Conservation (phyloP, 2,113 vertebrate genomes). For the Festucalex cinctus region DNA sequence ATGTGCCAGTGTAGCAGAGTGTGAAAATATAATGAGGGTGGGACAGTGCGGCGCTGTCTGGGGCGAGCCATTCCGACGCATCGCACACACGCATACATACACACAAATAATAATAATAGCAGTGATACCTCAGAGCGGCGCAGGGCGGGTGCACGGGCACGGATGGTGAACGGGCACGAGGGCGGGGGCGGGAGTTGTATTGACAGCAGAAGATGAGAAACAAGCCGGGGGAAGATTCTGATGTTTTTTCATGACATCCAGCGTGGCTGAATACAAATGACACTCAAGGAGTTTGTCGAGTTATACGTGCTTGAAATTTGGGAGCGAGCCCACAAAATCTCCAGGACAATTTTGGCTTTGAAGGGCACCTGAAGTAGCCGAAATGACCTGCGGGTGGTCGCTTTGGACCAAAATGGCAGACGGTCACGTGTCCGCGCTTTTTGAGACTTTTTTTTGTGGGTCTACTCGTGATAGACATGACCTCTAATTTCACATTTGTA, state of each 20-base stretch:
- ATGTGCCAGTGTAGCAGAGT: constrained; percentile 52
- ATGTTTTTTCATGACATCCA: not conserved
- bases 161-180: not conserved
- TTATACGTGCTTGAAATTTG: not conserved
- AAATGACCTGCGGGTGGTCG: no score
- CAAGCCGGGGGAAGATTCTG: not conserved
- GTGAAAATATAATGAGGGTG: constrained; percentile 73
- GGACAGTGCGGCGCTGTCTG: constrained; percentile 58
- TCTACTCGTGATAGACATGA: not conserved
- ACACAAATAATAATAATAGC: not conserved
- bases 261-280: not conserved
- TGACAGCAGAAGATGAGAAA: not conserved
- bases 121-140: not conserved
- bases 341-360: not conserved
- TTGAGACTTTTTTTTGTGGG: not conserved
- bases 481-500: not conserved
- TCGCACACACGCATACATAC: not conserved
- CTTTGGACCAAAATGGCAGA: not conserved
- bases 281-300: not conserved
- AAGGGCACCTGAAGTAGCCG: not conserved
- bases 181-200: not conserved
- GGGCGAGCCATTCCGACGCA: constrained; percentile 32
- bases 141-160: not conserved
- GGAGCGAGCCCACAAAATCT: not conserved
- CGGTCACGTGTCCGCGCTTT: not conserved